Evolutionary conservation across 2,113 vertebrate genomes (phyloP).

Genomic region (Sardina pilchardus): DNA sequence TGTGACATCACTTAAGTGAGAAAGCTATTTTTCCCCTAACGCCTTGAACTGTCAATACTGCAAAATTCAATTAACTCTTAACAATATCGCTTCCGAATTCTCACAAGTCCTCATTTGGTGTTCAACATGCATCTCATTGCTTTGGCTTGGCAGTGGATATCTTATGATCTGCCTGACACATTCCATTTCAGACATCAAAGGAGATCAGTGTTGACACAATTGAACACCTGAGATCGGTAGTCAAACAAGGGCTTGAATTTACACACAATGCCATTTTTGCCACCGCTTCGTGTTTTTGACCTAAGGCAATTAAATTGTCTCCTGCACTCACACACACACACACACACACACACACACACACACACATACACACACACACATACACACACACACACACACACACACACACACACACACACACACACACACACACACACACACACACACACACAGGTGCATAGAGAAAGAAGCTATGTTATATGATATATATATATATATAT

Average conservation of each 20-base stretch:
- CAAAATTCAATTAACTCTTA: neutral
- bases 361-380: neutral
- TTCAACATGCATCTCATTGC: neutral
- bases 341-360: no score
- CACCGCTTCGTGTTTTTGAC: neutral
- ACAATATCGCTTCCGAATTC: neutral
- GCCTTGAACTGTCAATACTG: neutral
- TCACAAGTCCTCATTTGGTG: neutral
- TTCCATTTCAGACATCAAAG: neutral
- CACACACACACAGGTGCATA: neutral
- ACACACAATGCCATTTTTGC: slow-evolving; percentile 3
- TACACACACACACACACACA: neutral
- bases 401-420: neutral
- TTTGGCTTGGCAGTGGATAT: neutral
- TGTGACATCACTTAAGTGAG: slow-evolving; percentile 29
- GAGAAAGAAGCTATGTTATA: no score
- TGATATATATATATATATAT: no score
- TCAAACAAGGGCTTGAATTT: neutral
- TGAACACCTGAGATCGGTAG: neutral
- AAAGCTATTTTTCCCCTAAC: slow-evolving; percentile 56
- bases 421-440: slow-evolving; percentile 3
- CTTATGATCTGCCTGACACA: neutral
- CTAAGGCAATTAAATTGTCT: neutral
- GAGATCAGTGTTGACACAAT: neutral
- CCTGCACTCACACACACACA: neutral